Percentiles rank a stretch among this genome's conserved stretches.
Conservation (phyloP, 2,888 invertebrate species). For the Chrysotoxum bicinctum region DNA sequence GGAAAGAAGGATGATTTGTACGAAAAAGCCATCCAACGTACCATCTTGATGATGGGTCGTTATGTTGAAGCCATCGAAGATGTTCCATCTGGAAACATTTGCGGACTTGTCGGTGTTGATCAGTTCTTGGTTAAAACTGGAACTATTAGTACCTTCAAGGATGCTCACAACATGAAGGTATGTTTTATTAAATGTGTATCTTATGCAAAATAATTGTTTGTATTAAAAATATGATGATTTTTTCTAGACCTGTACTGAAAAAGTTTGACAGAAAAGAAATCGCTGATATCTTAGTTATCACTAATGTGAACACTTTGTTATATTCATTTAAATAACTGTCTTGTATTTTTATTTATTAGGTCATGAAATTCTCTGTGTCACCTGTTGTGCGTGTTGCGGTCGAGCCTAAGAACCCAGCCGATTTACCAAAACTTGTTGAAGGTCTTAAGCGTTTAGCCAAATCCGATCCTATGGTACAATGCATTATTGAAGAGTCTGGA, state of each 20-base stretch:
- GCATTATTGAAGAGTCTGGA: constrained; percentile 99
- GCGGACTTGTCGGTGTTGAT: constrained; percentile 99
- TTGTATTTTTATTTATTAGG: constrained; percentile 82
- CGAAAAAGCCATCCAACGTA: constrained; percentile 99
- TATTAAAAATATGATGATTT: constrained; percentile 29
- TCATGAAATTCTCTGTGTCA: constrained; percentile 99
- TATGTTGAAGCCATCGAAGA: constrained; percentile 99
- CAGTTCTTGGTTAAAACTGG: constrained; percentile 99
- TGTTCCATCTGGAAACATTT: constrained; percentile 99
- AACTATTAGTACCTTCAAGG: constrained; percentile 99
- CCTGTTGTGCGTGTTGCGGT: constrained; percentile 99
- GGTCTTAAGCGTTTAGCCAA: constrained; percentile 99
- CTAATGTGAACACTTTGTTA: background rate
- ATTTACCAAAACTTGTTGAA: constrained; percentile 99
- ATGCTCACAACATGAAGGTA: constrained; percentile 98
- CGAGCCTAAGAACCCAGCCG: constrained; percentile 99
- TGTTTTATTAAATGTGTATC: background rate
- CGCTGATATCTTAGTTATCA: constrained; percentile 57
- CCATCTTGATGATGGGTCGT: constrained; percentile 99
- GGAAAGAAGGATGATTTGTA: constrained; percentile 99
- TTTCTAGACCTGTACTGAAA: constrained; percentile 31
- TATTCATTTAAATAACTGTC: background rate
- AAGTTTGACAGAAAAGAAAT: background rate
- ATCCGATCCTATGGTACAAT: constrained; percentile 99
- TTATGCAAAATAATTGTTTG: no score